Base-by-base conservation (phyloP, 2,113 vertebrate genomes). In the Trichechus manatus region DNA sequence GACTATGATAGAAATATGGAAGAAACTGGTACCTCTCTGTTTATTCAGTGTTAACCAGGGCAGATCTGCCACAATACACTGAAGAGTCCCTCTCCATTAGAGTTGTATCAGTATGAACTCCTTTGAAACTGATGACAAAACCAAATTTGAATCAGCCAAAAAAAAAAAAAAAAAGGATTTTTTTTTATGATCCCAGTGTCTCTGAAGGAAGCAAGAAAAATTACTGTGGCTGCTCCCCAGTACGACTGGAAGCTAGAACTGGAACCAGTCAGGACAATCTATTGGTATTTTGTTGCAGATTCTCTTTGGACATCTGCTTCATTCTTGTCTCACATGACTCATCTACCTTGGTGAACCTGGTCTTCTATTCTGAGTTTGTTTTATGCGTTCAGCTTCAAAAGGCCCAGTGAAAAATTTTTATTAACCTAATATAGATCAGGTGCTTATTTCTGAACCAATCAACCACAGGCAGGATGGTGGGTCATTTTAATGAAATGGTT, bases 211-310 rank as follows among this genome's bases (percentile, higher is more conserved):
- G 68, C 42, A 56, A 15, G 56, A 33, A 11, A 39, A 39, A 53
- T 9, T 31, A 19, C 27, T 75, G 42, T 42, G 56, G 56, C 42
- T 22, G 17, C 4, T 5, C 17, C 50, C 47, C 50, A 23, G 15
- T 29, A 47, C 27, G 64, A 3, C 14, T 50, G 27, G 11, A n/a
- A 66, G 27, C 11, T 42, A 6, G 27, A 8, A 13, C 19, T 20
- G 27, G 42, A 31, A 75, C 1, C 9, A n/a, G 27, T 13, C 22
- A 1, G 1, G 1, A 1, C 0, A 29, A 27, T 15, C 23, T 27
- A 9, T 39, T 64, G 17, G 33, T 50, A 39, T 82, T 50, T 75
- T 66, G 44, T 25, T 56, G 42, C 5, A 83, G 44, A 22, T 59
- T 23, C 27, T 64, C 68, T 56, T 17, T 56, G 78, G 22, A 44